Evolutionary conservation across 2,888 invertebrate genomes (phyloP).

Genomic region (Synergus itoensis): DNA sequence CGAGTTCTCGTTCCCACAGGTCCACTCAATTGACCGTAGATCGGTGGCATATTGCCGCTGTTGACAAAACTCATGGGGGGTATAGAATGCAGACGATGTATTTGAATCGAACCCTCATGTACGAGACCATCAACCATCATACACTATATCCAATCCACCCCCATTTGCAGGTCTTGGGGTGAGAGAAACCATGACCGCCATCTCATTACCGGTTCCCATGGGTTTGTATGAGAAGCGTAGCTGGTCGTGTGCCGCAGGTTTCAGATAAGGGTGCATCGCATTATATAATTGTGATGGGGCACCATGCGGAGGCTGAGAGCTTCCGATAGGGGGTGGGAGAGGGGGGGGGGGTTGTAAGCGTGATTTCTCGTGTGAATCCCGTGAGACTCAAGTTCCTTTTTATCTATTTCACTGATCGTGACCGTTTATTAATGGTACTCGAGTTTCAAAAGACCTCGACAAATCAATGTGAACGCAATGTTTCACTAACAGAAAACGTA

Average conservation of each 20-base stretch:
- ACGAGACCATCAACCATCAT: not conserved
- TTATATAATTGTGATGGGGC: conserved; percentile 74
- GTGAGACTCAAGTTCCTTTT: conserved; percentile 15
- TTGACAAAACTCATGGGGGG: conserved; percentile 75
- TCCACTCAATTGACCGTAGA: conserved; percentile 64
- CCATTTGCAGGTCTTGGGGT: conserved; percentile 53
- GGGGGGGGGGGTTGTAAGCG: conserved; percentile 41
- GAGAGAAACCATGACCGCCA: conserved; percentile 77
- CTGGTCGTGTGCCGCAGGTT: conserved; percentile 59
- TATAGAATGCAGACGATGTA: conserved; percentile 55
- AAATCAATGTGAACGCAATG: not conserved
- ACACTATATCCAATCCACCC: conserved; percentile 46
- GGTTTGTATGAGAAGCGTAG: conserved; percentile 63
- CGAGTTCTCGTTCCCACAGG: conserved; percentile 72
- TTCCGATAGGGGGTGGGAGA: conserved; percentile 35
- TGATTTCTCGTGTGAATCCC: conserved; percentile 69
- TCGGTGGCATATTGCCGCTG: conserved; percentile 76
- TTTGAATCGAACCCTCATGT: conserved; percentile 54
- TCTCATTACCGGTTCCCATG: conserved; percentile 78
- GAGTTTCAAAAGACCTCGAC: not conserved
- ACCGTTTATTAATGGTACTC: conserved; percentile 6
- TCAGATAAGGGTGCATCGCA: conserved; percentile 71
- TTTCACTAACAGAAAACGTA: not conserved
- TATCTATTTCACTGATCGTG: conserved; percentile 16
- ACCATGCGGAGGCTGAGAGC: conserved; percentile 54